Conservation (phyloP, 2,113 vertebrate genomes). For the Glareola pratincola region DNA sequence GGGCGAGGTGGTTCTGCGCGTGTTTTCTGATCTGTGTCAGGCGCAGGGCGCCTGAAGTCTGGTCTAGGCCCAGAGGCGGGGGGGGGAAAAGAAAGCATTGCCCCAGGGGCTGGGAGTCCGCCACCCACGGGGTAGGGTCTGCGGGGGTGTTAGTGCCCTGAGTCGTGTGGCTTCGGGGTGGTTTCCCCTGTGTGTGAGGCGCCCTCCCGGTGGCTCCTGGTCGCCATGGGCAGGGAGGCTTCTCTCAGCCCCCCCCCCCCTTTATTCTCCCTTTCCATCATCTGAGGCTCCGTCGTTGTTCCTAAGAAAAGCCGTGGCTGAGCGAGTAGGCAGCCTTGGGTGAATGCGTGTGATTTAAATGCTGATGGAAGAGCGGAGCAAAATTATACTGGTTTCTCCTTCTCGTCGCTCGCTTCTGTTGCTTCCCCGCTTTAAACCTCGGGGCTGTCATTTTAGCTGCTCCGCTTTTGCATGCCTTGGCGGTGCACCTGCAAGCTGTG, state of each 20-base stretch:
- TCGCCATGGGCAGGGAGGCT: neutral
- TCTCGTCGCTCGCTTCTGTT: accelerated
- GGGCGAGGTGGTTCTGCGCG: no score
- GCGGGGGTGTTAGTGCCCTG: accelerated
- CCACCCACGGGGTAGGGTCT: accelerated
- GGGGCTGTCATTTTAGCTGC: neutral
- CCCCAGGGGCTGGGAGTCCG: neutral
- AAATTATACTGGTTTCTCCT: accelerated
- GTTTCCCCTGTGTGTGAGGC: accelerated
- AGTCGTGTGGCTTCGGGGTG: no score
- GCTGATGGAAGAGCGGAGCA: accelerated
- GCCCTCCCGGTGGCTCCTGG: neutral
- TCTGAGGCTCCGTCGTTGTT: neutral
- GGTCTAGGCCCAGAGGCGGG: neutral
- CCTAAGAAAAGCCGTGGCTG: neutral
- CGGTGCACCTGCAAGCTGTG: no score
- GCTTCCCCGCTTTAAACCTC: accelerated
- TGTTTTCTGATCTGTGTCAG: accelerated
- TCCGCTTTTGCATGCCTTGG: neutral
- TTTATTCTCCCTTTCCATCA: accelerated
- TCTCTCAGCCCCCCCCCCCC: neutral
- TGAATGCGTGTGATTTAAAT: accelerated
- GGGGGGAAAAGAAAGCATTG: accelerated
- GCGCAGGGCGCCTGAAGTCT: neutral
- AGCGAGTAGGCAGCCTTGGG: neutral